Evolutionary conservation across 2,888 invertebrate species (phyloP), one percentile per base, ranked within the genome.

Genomic region (Sinopyrophorus schimmeli): DNA sequence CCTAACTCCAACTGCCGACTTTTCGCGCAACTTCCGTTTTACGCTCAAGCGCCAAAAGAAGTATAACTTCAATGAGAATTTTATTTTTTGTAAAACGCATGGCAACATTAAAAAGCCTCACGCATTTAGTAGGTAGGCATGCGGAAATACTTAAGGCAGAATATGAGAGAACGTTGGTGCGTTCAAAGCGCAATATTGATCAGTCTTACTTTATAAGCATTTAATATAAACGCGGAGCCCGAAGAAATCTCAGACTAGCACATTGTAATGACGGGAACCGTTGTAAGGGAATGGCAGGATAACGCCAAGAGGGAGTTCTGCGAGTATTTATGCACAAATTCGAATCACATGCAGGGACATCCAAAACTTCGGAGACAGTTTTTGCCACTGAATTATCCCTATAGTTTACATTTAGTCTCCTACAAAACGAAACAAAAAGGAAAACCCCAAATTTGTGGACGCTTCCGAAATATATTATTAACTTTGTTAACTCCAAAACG

Each of bases 321-420:
- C 30, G 24, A 35, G 48, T 48, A 48, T 48, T 48, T 48, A 48
- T 48, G 48, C 48, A 49, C 49, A 49, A 43, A 39, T 49, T 49
- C 31, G 38, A 49, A 49, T 49, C 41, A 23, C 42, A 48, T 41
- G 34, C 48, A 42, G 39, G 34, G 40, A 31, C 47, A 48, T 48
- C 26, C 31, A 24, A 35, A 48, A 48, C 28, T 48, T 42, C 27
- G 24, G 42, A 37, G 42, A 48, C 42, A 42, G 30, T 42, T 48
- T 48, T 48, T 48, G 42, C 42, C 35, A 38, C 42, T 30, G 34
- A 42, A 48, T 48, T 48, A 37, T 38, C 48, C 37, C 37, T 42
- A 28, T 37, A 48, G 48, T 48, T 35, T 48, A 48, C 41, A 42
- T 48, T 48, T 42, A 35, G 48, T 37, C 48, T 30, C 23, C 18